Conservation (phyloP, 2,113 vertebrate genomes). For the Turdus rufiventris region DNA sequence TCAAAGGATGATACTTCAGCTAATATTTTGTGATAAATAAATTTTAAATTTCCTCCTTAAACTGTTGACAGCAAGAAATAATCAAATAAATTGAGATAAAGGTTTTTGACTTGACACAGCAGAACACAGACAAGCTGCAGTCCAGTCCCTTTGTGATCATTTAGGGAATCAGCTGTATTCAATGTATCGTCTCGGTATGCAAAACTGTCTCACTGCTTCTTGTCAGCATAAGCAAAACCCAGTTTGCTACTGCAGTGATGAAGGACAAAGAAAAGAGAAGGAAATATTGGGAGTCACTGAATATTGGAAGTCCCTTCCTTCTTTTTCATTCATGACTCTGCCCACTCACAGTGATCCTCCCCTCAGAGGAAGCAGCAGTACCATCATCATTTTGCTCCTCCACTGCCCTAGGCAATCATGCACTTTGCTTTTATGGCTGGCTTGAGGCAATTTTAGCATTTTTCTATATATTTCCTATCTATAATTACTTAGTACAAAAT, state of each 20-base stretch:
- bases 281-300: neutral
- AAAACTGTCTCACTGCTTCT: conserved; percentile 15
- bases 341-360: neutral
- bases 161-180: neutral
- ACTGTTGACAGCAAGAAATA: neutral
- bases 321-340: neutral
- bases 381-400: neutral
- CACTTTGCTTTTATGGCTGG: conserved; percentile 39
- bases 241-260: neutral
- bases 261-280: neutral
- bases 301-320: too few species aligned
- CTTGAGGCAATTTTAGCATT: conserved; percentile 22
- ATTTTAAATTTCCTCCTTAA: neutral
- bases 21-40: neutral
- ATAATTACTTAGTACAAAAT: neutral
- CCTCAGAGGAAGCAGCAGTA: neutral
- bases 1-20: neutral
- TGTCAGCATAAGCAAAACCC: neutral
- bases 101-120: neutral
- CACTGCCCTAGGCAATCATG: neutral
- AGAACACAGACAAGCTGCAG: neutral
- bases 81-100: neutral
- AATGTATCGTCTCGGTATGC: neutral
- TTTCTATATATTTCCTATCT: conserved; percentile 26
- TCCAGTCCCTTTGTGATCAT: neutral